phyloP scores from a whole-genome alignment of 2,888 invertebrate genomes.

The Drosophila leonis region DNA sequence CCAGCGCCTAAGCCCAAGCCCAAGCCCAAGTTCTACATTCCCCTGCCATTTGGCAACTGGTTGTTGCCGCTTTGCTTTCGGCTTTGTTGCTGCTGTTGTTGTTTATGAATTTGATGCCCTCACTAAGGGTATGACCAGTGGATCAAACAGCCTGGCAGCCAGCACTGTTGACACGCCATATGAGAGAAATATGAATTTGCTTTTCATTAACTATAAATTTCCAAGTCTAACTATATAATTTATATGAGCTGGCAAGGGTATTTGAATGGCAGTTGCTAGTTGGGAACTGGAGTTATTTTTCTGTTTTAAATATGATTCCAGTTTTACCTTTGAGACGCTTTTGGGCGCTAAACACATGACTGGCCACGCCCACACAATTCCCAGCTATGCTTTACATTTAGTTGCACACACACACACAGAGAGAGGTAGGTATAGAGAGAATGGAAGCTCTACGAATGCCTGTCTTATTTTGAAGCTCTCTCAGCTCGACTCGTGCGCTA shows the following conservation, averaged over 20 bases:
- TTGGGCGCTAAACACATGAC: conserved; percentile 46
- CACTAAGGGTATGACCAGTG: background rate
- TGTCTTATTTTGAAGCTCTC: conserved; percentile 33
- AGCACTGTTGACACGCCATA: background rate
- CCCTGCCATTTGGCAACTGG: conserved; percentile 18
- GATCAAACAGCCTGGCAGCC: background rate
- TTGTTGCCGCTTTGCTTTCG: conserved; percentile 30
- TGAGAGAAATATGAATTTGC: background rate
- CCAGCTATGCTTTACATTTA: conserved; percentile 43
- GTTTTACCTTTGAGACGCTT: conserved; percentile 32
- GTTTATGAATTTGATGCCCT: conserved; percentile 2
- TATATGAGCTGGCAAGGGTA: background rate
- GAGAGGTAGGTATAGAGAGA: background rate
- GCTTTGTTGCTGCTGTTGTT: conserved; percentile 36
- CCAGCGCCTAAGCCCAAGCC: background rate
- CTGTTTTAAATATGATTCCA: conserved; percentile 39
- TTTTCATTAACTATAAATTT: background rate
- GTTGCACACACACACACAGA: conserved; percentile 13
- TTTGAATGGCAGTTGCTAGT: background rate
- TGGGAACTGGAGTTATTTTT: background rate
- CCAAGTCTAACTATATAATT: background rate
- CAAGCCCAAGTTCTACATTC: background rate
- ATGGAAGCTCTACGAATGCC: conserved; percentile 11
- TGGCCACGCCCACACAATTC: conserved; percentile 53
- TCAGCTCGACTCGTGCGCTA: conserved; percentile 26